Conservation (phyloP, 1,140 invertebrate species). For the Paraescarpia echinospica region DNA sequence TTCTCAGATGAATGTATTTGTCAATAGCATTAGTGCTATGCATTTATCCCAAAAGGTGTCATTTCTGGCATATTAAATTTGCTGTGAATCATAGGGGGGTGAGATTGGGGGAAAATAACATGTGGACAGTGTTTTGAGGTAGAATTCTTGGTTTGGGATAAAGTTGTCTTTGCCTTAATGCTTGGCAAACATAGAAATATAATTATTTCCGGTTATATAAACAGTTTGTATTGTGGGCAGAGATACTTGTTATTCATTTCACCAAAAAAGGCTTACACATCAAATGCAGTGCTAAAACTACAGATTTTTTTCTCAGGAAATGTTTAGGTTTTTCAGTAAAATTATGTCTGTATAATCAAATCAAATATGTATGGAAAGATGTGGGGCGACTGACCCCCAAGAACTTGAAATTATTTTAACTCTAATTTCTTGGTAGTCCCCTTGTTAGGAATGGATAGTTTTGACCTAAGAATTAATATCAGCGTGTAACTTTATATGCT, state of each 20-base stretch:
- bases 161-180: neutral
- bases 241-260: neutral
- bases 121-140: neutral
- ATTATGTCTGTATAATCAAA: neutral
- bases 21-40: neutral
- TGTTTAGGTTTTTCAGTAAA: neutral
- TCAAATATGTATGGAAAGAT: neutral
- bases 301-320: too few species aligned
- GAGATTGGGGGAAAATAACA: neutral
- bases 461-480: neutral
- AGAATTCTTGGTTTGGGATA: neutral
- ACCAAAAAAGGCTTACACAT: neutral
- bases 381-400: neutral
- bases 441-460: neutral
- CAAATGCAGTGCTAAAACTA: too few species aligned
- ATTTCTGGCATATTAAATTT: neutral
- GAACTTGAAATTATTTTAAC: neutral
- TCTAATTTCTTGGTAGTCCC: neutral
- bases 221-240: neutral
- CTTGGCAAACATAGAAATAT: neutral
- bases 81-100: neutral
- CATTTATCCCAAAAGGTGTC: neutral
- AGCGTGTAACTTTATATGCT: neutral
- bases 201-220: neutral
- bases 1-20: neutral